Evolutionary conservation across 1,140 invertebrate genomes (phyloP).

Genomic region (Scaptodrosophila lebanonensis): DNA sequence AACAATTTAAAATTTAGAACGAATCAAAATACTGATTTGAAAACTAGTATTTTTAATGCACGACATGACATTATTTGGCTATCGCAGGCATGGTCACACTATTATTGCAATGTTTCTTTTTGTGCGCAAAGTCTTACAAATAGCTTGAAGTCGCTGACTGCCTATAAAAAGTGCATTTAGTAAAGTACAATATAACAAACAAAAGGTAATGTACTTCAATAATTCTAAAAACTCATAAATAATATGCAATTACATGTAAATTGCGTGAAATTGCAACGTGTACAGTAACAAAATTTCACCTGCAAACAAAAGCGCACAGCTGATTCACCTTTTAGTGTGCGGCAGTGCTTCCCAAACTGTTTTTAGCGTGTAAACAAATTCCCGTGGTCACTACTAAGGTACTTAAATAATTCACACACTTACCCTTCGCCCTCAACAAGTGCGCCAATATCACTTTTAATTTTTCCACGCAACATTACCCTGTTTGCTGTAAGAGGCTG

Average conservation of each 20-base stretch:
- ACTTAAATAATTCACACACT: conserved; percentile 39
- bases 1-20: no score
- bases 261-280: conserved; percentile 35
- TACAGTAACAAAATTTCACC: conserved; percentile 64
- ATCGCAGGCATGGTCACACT: conserved; percentile 24
- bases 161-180: conserved; percentile 65
- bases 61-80: conserved; percentile 8
- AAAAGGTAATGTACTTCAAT: conserved; percentile 58
- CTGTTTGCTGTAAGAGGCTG: conserved; percentile 29
- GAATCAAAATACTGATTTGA: no score
- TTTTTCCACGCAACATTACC: conserved; percentile 46
- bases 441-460: conserved; percentile 33
- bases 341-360: conserved; percentile 49
- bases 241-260: no score
- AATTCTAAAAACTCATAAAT: no score
- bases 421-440: conserved; percentile 51
- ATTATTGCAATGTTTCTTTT: conserved; percentile 42
- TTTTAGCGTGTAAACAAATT: conserved; percentile 68
- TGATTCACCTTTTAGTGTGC: conserved; percentile 40
- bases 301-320: conserved; percentile 52
- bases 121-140: conserved; percentile 25
- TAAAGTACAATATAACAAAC: conserved; percentile 31
- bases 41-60: not conserved
- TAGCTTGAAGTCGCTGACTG: conserved; percentile 28
- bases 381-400: conserved; percentile 35